Evolutionary conservation across 1,140 invertebrate genomes (phyloP).

Genomic region (Panagrolaimus sp.): DNA sequence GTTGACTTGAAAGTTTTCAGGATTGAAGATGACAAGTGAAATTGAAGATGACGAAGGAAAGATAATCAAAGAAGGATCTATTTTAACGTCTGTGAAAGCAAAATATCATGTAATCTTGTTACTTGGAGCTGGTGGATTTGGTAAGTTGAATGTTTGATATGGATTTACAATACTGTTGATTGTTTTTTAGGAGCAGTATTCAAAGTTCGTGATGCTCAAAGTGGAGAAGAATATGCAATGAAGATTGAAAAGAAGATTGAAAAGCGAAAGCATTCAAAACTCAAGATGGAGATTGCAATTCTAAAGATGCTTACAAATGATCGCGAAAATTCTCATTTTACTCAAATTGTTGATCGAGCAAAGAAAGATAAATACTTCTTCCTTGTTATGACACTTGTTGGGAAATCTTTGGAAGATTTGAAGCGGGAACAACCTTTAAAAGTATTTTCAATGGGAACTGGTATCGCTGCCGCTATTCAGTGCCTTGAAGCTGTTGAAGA

Average conservation of each 20-base stretch:
- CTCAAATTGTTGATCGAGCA: slow-evolving; percentile 29
- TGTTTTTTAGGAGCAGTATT: slow-evolving; percentile 21
- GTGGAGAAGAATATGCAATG: slow-evolving; percentile 27
- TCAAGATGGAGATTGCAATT: slow-evolving; percentile 43
- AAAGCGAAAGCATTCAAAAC: slow-evolving; percentile 30
- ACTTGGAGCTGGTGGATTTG: slow-evolving; percentile 40
- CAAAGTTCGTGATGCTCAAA: slow-evolving; percentile 19
- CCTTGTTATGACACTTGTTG: slow-evolving; percentile 41
- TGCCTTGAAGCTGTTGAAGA: slow-evolving; percentile 47
- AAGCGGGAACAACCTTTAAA: slow-evolving; percentile 25
- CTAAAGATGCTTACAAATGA: slow-evolving; percentile 38
- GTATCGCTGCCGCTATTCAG: slow-evolving; percentile 31
- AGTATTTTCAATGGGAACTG: slow-evolving; percentile 36
- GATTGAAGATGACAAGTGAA: slow-evolving; percentile 12
- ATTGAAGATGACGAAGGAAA: slow-evolving; percentile 13
- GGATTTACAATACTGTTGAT: slow-evolving; percentile 28
- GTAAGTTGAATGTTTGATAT: slow-evolving; percentile 33
- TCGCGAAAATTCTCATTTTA: slow-evolving; percentile 24
- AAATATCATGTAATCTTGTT: slow-evolving; percentile 33
- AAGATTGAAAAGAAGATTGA: slow-evolving; percentile 35
- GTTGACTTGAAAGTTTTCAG: too few relatives aligned
- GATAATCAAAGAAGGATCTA: slow-evolving; percentile 4
- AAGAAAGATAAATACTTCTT: slow-evolving; percentile 35
- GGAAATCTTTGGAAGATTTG: slow-evolving; percentile 39
- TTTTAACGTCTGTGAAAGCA: background rate